These are phyloP conservation scores for Butorides virescens DNA, from an alignment of 2,113 vertebrate genomes.

Conservation along the genomic window DNA sequence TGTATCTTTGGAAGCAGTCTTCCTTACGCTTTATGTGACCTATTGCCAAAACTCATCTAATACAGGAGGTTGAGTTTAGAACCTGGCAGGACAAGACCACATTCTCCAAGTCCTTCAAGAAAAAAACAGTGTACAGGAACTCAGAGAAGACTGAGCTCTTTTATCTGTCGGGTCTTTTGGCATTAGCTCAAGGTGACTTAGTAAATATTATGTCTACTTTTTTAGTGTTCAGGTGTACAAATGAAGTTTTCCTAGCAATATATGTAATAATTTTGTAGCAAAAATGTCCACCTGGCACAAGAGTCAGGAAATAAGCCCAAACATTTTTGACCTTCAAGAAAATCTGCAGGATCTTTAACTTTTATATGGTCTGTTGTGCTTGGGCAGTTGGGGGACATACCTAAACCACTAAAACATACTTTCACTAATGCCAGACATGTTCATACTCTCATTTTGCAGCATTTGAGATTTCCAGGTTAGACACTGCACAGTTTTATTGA, in stretches of 20 bases:
- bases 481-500: neutral
- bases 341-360: neutral
- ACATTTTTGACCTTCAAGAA: neutral
- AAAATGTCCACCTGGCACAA: neutral
- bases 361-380: neutral
- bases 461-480: neutral
- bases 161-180: neutral
- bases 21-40: neutral
- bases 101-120: neutral
- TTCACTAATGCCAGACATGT: neutral
- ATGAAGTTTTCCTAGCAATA: neutral
- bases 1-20: neutral
- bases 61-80: neutral
- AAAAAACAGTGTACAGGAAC: neutral
- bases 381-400: neutral
- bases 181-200: neutral
- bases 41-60: neutral
- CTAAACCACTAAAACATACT: neutral
- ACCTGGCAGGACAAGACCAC: neutral
- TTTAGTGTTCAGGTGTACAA: neutral
- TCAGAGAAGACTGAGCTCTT: neutral
- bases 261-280: neutral
- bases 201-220: neutral
- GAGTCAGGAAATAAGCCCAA: neutral
- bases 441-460: neutral